These are phyloP conservation scores for Temnothorax rugatulus DNA, from an alignment of 2,888 invertebrate genomes.

Conservation along the genomic window DNA sequence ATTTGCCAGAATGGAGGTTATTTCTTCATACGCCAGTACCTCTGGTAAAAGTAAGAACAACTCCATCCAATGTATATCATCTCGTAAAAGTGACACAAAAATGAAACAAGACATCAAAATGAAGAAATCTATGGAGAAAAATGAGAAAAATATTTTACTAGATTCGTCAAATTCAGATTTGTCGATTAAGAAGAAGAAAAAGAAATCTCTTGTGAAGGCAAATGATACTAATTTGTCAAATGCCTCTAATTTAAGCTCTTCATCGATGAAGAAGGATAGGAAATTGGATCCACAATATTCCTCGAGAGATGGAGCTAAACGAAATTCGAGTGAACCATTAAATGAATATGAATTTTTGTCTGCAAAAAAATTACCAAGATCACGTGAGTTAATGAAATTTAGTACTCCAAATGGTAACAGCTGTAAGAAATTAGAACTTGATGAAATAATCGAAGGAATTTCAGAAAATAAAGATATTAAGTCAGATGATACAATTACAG, in stretches of 20 bases:
- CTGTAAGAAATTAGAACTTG: not conserved
- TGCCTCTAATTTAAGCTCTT: not conserved
- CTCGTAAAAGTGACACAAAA: not conserved
- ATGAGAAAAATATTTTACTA: not conserved
- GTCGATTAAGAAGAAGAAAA: conserved; percentile 17
- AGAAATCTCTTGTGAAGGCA: not conserved
- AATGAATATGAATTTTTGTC: conserved; percentile 23
- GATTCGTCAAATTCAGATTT: not conserved
- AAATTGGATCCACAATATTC: not conserved
- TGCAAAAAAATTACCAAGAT: conserved; percentile 2
- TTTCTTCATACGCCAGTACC: not conserved
- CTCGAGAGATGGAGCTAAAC: not conserved
- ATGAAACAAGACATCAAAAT: not conserved
- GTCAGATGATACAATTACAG: not conserved
- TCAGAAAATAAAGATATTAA: not conserved
- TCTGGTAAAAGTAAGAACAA: conserved; percentile 12
- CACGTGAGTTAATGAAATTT: conserved; percentile 38
- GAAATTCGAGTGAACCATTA: conserved; percentile 1
- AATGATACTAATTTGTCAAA: not conserved
- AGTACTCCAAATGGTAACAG: conserved; percentile 60
- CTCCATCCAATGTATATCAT: too few species aligned
- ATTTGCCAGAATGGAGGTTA: not conserved
- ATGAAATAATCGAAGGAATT: not conserved
- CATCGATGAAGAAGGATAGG: not conserved
- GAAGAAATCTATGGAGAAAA: conserved; percentile 1